Percentiles rank a stretch among this genome's conserved stretches.
These are phyloP conservation scores for Carabus problematicus DNA, from an alignment of 2,888 invertebrate species.

Conservation along the genomic window DNA sequence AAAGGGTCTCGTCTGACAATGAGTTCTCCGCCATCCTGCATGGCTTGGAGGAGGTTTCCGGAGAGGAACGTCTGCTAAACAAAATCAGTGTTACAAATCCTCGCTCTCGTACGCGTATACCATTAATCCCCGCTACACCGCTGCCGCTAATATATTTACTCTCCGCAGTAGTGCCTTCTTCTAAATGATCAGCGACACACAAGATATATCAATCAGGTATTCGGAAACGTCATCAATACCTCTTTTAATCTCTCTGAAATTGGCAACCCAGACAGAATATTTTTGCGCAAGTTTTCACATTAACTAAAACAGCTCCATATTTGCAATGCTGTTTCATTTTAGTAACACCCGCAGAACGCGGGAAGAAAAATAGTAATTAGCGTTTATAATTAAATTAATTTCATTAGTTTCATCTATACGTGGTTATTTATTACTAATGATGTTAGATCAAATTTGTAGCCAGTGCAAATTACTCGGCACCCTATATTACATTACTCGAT, in stretches of 20 bases:
- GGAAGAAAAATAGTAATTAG: constrained; percentile 6
- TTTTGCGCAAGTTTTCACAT: neutral
- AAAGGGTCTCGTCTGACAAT: neutral
- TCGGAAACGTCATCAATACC: constrained; percentile 1
- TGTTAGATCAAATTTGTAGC: neutral
- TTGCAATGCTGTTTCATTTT: no score
- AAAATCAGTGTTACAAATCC: no score
- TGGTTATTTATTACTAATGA: neutral
- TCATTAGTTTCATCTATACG: constrained; percentile 11
- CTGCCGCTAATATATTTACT: no score
- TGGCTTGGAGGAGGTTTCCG: no score
- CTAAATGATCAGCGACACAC: neutral
- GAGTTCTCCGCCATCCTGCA: no score
- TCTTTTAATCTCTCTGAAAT: constrained; percentile 8
- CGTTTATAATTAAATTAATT: constrained; percentile 12
- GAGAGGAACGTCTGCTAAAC: no score
- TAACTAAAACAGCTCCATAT: neutral
- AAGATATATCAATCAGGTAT: constrained; percentile 8
- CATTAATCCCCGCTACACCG: no score
- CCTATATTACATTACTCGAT: neutral
- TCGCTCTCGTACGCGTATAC: no score
- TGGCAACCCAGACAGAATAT: neutral
- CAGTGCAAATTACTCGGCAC: no score
- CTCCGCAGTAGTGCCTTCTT: neutral
- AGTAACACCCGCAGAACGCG: neutral